Evolutionary conservation across 2,113 vertebrate genomes (phyloP), one percentile per base, ranked within the genome.

Genomic region (Datnioides undecimradiatus): DNA sequence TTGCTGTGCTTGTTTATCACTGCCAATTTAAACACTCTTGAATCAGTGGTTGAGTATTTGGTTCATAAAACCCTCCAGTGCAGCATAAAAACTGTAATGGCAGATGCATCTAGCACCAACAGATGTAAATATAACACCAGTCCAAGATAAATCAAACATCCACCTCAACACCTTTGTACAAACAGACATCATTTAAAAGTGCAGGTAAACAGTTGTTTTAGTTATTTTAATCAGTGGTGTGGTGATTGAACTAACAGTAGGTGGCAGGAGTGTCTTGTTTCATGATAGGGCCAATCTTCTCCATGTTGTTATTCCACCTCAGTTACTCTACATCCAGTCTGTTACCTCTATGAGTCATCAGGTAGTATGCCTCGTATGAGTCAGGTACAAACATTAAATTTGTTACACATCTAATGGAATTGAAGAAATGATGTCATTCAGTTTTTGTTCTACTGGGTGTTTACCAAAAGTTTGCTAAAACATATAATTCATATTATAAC

Each of bases 261-360:
- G 76, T 89, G 92, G 90, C 89, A 92, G 87, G 66, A 90, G 76
- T 80, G 90, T 58, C 51, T 73, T 80, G 70, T 57, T 48, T 70
- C 51, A 71, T 6, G 5, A 74, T 2, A 13, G 27, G 10, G 16
- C 51, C 16, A 38, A 23, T 40, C n/a, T 66, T 80, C 29, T 67
- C 54, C 54, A 71, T 76, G 52, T 82, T 85, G 31, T 40, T 51
- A 14, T 62, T 17, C 41, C 51, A 19, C 34, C 0, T 62, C 43
- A 86, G 21, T 71, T 66, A 73, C 40, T 19, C 36, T 31, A 13
- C 12, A 62, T 45, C 45, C 27, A 4, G 4, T 3, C 14, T 41
- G 19, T 52, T 16, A 13, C 7, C 31, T 16, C 36, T 21, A 55
- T 2, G 2, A 19, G 8, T n/a, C 17, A 29, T 59, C n/a, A 31